Evolutionary conservation across 2,888 invertebrate species (phyloP).

Genomic region (Beris chalybata): DNA sequence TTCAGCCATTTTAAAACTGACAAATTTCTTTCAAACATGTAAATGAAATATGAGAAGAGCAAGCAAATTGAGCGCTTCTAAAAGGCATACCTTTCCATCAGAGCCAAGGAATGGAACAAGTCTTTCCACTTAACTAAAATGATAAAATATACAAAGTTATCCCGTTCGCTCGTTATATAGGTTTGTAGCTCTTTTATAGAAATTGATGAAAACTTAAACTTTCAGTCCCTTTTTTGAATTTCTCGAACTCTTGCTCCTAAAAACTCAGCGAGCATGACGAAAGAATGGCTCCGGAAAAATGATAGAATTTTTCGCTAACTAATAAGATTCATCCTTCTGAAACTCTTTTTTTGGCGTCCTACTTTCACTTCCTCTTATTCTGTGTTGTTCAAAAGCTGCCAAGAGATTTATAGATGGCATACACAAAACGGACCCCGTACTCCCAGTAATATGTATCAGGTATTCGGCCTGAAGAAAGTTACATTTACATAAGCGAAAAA

Average conservation of each 20-base stretch:
- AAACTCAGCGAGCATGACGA: constrained; percentile 1
- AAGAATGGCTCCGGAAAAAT: constrained; percentile 22
- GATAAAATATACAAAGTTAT: no score
- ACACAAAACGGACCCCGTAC: neutral
- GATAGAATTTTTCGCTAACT: constrained; percentile 21
- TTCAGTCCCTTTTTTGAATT: constrained; percentile 13
- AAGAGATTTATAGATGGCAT: constrained; percentile 13
- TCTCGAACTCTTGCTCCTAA: neutral
- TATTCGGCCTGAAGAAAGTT: neutral
- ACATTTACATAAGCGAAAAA: constrained; percentile 35
- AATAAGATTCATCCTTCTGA: constrained; percentile 10
- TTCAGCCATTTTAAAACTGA: no score
- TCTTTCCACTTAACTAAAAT: constrained; percentile 24
- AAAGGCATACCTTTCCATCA: neutral
- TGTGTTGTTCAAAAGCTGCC: constrained; percentile 1
- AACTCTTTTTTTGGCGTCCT: neutral
- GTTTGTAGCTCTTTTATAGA: neutral
- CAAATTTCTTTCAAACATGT: no score
- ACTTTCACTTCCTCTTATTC: neutral
- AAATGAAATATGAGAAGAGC: no score
- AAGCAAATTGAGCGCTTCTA: neutral
- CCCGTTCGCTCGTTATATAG: no score
- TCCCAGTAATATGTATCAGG: no score
- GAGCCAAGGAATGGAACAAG: constrained; percentile 8
- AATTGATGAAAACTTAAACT: constrained; percentile 22